Evolutionary conservation across 23 tunicate genomes (phyloP).

Genomic region (Phallusia fumigata): DNA sequence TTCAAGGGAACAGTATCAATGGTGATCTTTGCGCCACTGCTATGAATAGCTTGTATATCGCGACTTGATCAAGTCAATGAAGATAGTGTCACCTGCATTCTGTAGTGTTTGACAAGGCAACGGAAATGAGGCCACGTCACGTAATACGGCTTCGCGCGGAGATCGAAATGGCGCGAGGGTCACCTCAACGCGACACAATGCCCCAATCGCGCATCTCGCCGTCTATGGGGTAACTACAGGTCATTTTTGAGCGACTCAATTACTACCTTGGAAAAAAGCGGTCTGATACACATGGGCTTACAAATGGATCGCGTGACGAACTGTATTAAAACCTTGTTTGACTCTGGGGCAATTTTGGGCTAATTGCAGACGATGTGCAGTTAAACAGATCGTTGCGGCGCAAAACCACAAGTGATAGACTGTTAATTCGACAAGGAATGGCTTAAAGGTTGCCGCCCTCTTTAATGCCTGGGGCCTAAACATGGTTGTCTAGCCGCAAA

Average conservation of each 20-base stretch:
- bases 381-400: background rate
- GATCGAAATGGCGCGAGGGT: background rate
- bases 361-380: background rate
- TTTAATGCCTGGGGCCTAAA: background rate
- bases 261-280: background rate
- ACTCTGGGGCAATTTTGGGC: background rate
- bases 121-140: no score
- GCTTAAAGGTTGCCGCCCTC: conserved; percentile 3
- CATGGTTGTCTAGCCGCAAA: background rate
- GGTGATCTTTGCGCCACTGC: no score
- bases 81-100: no score
- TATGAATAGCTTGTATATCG: no score
- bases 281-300: background rate
- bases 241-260: background rate
- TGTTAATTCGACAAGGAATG: background rate
- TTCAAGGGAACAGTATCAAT: background rate
- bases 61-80: no score
- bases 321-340: background rate
- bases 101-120: no score
- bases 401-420: background rate
- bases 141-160: background rate
- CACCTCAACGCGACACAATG: background rate
- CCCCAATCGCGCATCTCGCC: background rate
- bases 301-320: background rate
- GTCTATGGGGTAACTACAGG: background rate